These are phyloP conservation scores for Epizoanthus illoricatus DNA, from an alignment of 92 coral and sea anemone genomes.

Conservation along the genomic window DNA sequence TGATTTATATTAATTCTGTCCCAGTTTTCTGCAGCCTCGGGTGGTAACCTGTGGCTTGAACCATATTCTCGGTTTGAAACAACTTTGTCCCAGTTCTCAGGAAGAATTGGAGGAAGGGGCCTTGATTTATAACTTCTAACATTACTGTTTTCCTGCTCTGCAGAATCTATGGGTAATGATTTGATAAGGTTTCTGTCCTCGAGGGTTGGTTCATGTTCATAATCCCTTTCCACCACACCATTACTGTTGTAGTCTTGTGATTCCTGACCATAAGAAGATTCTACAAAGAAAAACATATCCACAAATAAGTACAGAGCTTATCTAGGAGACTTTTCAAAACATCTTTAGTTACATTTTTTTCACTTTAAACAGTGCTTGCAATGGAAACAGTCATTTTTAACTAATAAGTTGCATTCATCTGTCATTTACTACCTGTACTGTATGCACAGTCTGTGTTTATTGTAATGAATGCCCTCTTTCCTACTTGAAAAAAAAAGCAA, in stretches of 20 bases:
- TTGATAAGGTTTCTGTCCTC: slow-evolving; percentile 65
- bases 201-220: slow-evolving; percentile 54
- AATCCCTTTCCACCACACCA: not conserved
- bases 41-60: slow-evolving; percentile 26
- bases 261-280: slow-evolving; percentile 12
- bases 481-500: too few species aligned
- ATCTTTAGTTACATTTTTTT: too few species aligned
- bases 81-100: slow-evolving; percentile 14
- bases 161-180: slow-evolving; percentile 51
- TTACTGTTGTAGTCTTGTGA: not conserved
- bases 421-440: too few species aligned
- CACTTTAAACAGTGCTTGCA: too few species aligned
- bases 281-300: too few species aligned
- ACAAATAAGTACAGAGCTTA: too few species aligned
- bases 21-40: slow-evolving; percentile 46
- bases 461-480: too few species aligned
- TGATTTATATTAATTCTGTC: slow-evolving; percentile 42
- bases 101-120: slow-evolving; percentile 16
- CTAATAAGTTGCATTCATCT: too few species aligned
- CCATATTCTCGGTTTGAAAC: slow-evolving; percentile 34
- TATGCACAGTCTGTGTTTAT: too few species aligned
- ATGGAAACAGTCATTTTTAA: too few species aligned
- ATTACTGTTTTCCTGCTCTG: slow-evolving; percentile 6
- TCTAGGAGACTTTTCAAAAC: too few species aligned
- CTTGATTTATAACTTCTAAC: slow-evolving; percentile 4